Base-by-base conservation (phyloP, 2,797 vertebrate genomes). In the Craterocephalus amniculus region DNA sequence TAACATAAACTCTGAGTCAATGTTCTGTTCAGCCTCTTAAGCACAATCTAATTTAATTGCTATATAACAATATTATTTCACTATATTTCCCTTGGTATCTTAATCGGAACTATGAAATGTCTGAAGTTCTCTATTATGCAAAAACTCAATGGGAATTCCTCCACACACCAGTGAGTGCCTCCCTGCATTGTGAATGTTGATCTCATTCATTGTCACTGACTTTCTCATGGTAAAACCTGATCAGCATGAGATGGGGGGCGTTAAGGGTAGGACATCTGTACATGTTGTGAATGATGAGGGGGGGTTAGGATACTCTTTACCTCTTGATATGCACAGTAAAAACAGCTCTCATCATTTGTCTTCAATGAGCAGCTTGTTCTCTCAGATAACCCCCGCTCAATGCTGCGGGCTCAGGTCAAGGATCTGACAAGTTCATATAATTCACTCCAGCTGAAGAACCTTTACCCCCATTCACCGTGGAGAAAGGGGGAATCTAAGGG, bases 171-270 rank as follows among this genome's bases (percentile, higher is more conserved):
- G 67, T 45, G 67, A 34, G 48, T 58, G 4, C 61, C 62, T 63
- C 71, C 76, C 71, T 77, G 64, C 74, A 78, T 89, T 92, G 86
- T 87, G 75, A 51, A 68, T 6, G 63, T 13, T 69, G 85, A 64
- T 81, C 79, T 62, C 29, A 73, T 91, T 92, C 29, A 73, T 91
- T 92, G 89, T 92, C 68, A 60, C 38, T 54, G 82, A 79, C 81
- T 86, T 84, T 88, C 89, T 86, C 79, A 72, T 73, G 67, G 77
- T 20, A 55, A 54, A 66, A 71, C 74, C 73, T 81, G 72, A 78
- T 62, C 55, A 75, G 57, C 45, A 66, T 43, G 69, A 4, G 18
- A 29, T 60, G 68, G 87, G 81, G 84, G 74, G 89, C 26, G 8
- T 2, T 60, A 3, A 32, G 60, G 70, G 20, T 48, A 22, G n/a